A percentile compares a stretch with the other conserved stretches of the same genome.
These are phyloP conservation scores for Epirrhoe tristata DNA, from an alignment of 2,888 invertebrate species.

Conservation along the genomic window DNA sequence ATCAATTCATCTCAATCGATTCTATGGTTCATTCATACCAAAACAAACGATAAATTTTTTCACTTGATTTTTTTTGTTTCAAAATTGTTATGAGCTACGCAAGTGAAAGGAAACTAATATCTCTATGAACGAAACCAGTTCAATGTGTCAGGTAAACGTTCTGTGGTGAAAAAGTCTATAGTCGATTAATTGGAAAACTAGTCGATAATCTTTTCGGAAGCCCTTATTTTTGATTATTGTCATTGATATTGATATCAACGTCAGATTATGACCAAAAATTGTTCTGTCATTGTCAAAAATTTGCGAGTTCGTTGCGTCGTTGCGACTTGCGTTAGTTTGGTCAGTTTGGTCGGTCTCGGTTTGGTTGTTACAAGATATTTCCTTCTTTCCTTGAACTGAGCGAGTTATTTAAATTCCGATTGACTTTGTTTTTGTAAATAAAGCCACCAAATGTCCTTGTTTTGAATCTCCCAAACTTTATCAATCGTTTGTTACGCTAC, in stretches of 20 bases:
- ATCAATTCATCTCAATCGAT: too few species aligned
- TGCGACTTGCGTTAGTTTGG: conserved; percentile 8
- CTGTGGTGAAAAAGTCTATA: too few species aligned
- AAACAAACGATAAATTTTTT: too few species aligned
- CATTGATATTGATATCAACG: background rate
- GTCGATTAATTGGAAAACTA: background rate
- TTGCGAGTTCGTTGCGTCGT: conserved; percentile 20
- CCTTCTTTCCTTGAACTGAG: conserved; percentile 31
- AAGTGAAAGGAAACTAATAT: too few species aligned
- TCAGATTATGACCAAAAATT: background rate
- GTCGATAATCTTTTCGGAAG: background rate
- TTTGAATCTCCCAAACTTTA: conserved; percentile 25
- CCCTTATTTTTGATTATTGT: background rate
- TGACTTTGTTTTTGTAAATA: conserved; percentile 32
- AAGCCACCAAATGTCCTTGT: conserved; percentile 24
- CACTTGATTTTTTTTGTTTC: too few species aligned
- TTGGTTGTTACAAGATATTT: conserved; percentile 13
- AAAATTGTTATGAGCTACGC: too few species aligned
- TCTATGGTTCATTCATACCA: too few species aligned
- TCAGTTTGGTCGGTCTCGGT: too few species aligned
- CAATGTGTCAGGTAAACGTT: too few species aligned
- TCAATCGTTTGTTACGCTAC: background rate
- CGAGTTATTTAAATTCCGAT: conserved; percentile 11
- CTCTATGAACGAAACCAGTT: too few species aligned
- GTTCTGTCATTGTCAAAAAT: conserved; percentile 11